Conservation (phyloP, 2,888 invertebrate species). For the Melieria picta region DNA sequence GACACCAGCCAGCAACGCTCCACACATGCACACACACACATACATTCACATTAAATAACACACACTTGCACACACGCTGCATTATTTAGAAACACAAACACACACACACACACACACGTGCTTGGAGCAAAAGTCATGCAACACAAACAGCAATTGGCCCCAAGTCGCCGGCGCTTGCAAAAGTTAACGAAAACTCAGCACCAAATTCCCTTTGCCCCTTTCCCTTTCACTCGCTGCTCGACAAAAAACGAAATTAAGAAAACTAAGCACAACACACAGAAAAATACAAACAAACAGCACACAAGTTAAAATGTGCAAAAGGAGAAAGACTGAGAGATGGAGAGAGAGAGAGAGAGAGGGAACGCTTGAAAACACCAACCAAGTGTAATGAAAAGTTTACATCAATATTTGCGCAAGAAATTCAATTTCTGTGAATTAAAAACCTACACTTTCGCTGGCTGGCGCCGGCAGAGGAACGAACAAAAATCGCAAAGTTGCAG, state of each 20-base stretch:
- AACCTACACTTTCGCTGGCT: constrained; percentile 11
- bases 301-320: background rate
- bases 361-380: background rate
- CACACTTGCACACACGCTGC: constrained; percentile 8
- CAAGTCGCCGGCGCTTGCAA: constrained; percentile 22
- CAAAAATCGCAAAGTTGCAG: background rate
- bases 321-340: no score
- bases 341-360: no score
- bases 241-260: no score
- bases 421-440: constrained; percentile 33
- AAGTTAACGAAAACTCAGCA: constrained; percentile 22
- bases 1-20: constrained; percentile 42
- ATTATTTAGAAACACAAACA: no score
- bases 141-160: constrained; percentile 13
- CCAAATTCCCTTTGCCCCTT: background rate
- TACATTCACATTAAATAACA: constrained; percentile 32
- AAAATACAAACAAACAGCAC: no score
- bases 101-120: constrained; percentile 13
- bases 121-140: constrained; percentile 24
- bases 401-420: constrained; percentile 33
- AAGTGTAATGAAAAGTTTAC: constrained; percentile 30
- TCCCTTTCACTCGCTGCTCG: background rate
- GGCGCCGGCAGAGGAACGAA: constrained; percentile 27
- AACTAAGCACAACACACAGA: no score
- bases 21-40: background rate